Evolutionary conservation across 2,888 invertebrate species (phyloP).

Genomic region (Cyrtodaria siliqua): DNA sequence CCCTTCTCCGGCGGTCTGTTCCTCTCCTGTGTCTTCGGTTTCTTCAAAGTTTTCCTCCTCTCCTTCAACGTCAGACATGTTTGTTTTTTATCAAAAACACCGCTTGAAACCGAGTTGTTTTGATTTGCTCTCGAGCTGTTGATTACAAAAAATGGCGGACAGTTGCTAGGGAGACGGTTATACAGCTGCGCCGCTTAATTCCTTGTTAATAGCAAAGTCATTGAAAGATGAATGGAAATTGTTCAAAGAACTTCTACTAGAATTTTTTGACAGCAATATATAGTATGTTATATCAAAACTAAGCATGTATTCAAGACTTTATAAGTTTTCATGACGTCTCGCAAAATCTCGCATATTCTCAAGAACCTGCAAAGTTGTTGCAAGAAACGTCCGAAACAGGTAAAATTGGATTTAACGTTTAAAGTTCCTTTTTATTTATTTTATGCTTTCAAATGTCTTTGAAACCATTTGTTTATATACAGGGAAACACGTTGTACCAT

Average conservation of each 20-base stretch:
- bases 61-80: constrained; percentile 72
- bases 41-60: constrained; percentile 62
- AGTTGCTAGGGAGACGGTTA: constrained; percentile 70
- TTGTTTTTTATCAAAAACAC: constrained; percentile 26
- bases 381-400: constrained; percentile 15
- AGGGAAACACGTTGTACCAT: neutral
- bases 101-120: constrained; percentile 17
- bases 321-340: constrained; percentile 13
- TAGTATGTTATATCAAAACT: too few relatives aligned
- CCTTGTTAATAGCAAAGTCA: constrained; percentile 14
- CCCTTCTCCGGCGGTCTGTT: constrained; percentile 69
- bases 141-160: constrained; percentile 76
- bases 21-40: constrained; percentile 67
- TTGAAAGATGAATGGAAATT: constrained; percentile 13
- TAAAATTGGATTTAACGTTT: constrained; percentile 5
- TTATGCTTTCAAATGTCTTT: neutral
- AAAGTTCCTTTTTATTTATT: neutral
- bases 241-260: neutral
- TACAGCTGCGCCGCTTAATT: constrained; percentile 4
- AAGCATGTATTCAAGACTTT: neutral
- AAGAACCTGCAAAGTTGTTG: constrained; percentile 42
- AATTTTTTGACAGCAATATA: neutral
- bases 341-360: constrained; percentile 40
- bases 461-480: neutral
- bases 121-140: constrained; percentile 54